These are phyloP conservation scores for Raphicerus campestris DNA, from an alignment of 2,113 vertebrate genomes.

Conservation along the genomic window DNA sequence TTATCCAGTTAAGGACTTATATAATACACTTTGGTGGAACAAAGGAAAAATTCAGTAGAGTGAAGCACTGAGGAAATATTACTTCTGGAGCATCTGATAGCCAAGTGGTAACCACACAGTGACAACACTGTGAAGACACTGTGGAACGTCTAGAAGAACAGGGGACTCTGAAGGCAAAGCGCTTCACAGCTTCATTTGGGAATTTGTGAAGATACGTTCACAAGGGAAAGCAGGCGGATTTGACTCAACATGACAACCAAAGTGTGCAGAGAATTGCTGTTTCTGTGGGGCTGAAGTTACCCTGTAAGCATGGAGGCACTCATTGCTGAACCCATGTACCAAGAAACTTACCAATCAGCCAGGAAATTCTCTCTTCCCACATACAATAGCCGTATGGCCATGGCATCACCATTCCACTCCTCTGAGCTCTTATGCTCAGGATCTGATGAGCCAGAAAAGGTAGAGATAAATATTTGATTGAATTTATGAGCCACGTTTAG, in stretches of 20 bases:
- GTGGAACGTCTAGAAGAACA: not conserved
- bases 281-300: not conserved
- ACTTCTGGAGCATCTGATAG: not conserved
- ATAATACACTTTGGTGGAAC: not conserved
- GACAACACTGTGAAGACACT: not conserved
- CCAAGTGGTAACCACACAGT: not conserved
- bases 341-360: not conserved
- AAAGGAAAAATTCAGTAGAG: not conserved
- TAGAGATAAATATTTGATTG: not conserved
- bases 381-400: not conserved
- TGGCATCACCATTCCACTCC: not conserved
- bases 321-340: not conserved
- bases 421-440: not conserved
- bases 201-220: not conserved
- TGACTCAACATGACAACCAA: not conserved
- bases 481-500: not conserved
- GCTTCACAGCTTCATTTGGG: not conserved
- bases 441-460: not conserved
- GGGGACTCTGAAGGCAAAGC: not conserved
- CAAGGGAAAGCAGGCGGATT: not conserved
- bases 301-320: not conserved
- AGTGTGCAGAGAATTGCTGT: rapidly evolving
- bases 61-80: not conserved
- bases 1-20: not conserved
- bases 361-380: not conserved